These are phyloP conservation scores for Merops nubicus DNA, from an alignment of 2,113 vertebrate species.

Conservation along the genomic window DNA sequence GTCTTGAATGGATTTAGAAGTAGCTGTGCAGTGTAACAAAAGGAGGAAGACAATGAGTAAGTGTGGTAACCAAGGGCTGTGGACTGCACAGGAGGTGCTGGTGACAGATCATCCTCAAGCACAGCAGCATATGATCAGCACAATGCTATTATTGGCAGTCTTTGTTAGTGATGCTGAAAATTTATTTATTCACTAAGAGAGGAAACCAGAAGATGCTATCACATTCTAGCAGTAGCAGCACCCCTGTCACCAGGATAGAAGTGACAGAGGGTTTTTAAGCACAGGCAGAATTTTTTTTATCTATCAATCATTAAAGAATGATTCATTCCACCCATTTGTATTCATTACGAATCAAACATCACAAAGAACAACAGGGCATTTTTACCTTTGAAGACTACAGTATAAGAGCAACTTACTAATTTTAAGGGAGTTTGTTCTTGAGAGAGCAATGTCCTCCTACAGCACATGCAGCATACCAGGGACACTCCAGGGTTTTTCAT, in stretches of 20 bases:
- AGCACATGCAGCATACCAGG: neutral
- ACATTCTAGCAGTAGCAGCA: neutral
- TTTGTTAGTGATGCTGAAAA: neutral
- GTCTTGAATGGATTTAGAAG: too few species aligned
- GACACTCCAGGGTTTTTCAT: neutral
- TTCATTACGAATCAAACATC: neutral
- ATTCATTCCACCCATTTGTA: neutral
- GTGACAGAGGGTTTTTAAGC: neutral
- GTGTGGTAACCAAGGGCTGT: neutral
- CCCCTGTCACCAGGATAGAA: neutral
- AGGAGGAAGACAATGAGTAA: neutral
- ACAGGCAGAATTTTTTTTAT: neutral
- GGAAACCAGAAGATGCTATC: neutral
- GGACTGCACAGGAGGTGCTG: neutral
- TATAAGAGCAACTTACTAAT: neutral
- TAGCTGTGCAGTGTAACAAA: neutral
- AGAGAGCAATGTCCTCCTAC: neutral
- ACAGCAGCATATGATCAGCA: neutral
- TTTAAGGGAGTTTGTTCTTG: neutral
- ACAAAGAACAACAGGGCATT: neutral
- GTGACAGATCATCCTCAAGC: neutral
- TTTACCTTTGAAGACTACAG: neutral
- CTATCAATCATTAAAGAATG: neutral
- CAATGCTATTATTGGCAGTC: neutral
- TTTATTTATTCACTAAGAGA: neutral